Conservation (phyloP, 1,140 invertebrate species). For the Calosoma granatense region DNA sequence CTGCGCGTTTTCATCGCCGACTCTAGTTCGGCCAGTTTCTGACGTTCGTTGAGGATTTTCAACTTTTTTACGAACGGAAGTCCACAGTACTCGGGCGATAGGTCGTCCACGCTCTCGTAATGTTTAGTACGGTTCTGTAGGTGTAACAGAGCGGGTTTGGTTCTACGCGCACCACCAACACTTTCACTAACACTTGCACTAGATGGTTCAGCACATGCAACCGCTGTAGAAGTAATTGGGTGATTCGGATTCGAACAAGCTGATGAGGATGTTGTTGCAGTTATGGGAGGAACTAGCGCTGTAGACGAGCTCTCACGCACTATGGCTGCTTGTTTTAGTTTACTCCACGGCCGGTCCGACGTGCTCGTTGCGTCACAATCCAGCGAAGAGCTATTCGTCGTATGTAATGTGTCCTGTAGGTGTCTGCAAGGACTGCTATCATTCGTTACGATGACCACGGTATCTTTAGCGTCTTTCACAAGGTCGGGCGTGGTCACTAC, state of each 20-base stretch:
- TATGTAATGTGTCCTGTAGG: too few species aligned
- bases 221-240: slow-evolving; percentile 22
- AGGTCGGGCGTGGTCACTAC: slow-evolving; percentile 12
- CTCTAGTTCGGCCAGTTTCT: slow-evolving; percentile 73
- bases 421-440: too few species aligned
- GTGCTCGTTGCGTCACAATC: slow-evolving; percentile 22
- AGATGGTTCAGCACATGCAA: slow-evolving; percentile 29
- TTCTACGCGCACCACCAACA: not conserved
- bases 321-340: slow-evolving; percentile 46
- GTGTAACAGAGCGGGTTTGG: not conserved
- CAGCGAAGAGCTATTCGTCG: too few species aligned
- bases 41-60: slow-evolving; percentile 77
- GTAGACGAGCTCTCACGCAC: slow-evolving; percentile 22
- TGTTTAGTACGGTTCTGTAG: slow-evolving; percentile 46
- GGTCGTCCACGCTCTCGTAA: slow-evolving; percentile 71
- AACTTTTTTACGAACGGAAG: slow-evolving; percentile 79
- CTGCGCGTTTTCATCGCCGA: slow-evolving; percentile 60
- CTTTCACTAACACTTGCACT: not conserved
- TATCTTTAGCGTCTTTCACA: not conserved
- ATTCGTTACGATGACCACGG: not conserved
- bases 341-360: slow-evolving; percentile 41
- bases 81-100: slow-evolving; percentile 80
- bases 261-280: not conserved
- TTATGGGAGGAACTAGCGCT: slow-evolving; percentile 7
- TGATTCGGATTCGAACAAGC: not conserved